A percentile compares a stretch with the other conserved stretches of the same genome.
Conservation (phyloP, 1,140 invertebrate species). For the Rhagoletis pomonella region DNA sequence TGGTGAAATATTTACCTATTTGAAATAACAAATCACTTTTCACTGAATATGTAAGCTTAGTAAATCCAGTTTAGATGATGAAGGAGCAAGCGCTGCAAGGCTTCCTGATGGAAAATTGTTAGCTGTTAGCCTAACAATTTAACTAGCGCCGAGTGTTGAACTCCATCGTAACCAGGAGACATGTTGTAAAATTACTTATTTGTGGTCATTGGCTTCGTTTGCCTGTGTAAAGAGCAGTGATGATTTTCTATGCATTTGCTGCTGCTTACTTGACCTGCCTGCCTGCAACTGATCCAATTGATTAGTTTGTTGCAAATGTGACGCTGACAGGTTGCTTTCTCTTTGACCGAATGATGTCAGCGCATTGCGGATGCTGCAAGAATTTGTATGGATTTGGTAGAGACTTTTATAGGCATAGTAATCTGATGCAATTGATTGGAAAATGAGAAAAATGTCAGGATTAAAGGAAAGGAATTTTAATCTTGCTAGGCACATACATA, state of each 20-base stretch:
- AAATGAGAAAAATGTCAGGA: neutral
- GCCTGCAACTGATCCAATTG: conserved; percentile 3
- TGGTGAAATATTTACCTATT: neutral
- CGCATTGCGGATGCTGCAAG: neutral
- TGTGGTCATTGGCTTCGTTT: conserved; percentile 7
- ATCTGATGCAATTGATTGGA: neutral
- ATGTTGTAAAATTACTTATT: neutral
- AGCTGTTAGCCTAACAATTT: conserved; percentile 43
- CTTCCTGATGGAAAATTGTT: conserved; percentile 25
- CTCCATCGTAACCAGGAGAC: neutral
- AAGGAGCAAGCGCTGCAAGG: neutral
- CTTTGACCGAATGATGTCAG: neutral
- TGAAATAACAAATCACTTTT: neutral
- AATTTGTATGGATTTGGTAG: neutral
- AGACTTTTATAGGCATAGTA: neutral
- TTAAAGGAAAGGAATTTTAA: conserved; percentile 26
- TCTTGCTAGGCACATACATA: neutral
- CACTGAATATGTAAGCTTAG: neutral
- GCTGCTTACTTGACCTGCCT: neutral
- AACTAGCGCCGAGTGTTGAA: neutral
- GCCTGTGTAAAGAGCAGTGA: neutral
- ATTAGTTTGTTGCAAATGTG: conserved; percentile 40
- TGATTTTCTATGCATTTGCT: neutral
- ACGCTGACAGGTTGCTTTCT: neutral
- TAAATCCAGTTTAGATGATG: neutral